Evolutionary conservation across 2,888 invertebrate species (phyloP).

Genomic region (Drosophila stalkeri): DNA sequence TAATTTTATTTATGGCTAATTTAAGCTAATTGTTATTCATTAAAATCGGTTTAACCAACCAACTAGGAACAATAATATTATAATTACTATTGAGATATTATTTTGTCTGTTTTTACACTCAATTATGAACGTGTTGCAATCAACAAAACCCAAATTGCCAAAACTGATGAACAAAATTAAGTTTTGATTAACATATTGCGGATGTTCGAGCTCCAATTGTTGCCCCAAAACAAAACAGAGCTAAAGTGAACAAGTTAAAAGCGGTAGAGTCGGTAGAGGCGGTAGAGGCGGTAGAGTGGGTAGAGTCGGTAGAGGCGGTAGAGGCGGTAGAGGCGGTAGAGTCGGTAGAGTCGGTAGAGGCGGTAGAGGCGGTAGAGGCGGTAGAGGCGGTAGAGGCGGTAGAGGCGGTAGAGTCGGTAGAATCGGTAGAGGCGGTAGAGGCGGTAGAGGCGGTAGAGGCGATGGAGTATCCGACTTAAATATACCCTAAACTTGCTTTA

Average conservation of each 20-base stretch:
- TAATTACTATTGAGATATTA: not conserved
- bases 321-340: not conserved
- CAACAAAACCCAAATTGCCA: not conserved
- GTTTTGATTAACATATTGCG: constrained; percentile 2
- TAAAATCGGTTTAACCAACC: not conserved
- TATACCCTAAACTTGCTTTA: not conserved
- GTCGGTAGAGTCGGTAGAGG: not conserved
- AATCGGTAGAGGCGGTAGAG: no score
- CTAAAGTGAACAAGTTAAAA: not conserved
- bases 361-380: not conserved
- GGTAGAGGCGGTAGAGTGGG: not conserved
- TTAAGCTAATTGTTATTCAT: constrained; percentile 7
- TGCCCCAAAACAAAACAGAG: not conserved
- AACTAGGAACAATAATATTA: not conserved
- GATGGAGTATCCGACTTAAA: not conserved
- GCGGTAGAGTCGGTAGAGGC: not conserved
- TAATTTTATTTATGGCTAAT: not conserved
- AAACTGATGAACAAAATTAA: constrained; percentile 1
- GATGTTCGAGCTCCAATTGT: not conserved
- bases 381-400: not conserved
- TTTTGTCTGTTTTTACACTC: not conserved
- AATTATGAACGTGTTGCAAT: not conserved
- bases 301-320: not conserved
- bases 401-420: no score
- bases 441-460: not conserved